Evolutionary conservation across 2,113 vertebrate species (phyloP), one percentile per base, ranked within the genome.

Genomic region (Elephas maximus): DNA sequence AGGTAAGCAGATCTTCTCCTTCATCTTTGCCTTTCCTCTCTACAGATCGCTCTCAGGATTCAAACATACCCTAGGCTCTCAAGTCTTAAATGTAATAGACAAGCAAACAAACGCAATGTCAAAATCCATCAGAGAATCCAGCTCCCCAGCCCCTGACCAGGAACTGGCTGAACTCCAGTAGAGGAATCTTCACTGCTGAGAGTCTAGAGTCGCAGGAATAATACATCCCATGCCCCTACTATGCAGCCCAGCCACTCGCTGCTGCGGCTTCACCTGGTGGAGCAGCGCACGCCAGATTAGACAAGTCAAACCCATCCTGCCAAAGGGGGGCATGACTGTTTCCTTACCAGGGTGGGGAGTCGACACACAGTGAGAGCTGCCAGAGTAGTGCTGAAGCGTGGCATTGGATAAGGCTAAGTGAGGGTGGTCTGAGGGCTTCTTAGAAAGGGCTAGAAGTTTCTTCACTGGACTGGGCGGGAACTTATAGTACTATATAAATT

Each of bases 181-280:
- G n/a, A 53, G 69, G 37, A 23, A n/a, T 33, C 15, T 26, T 78
- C 18, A 10, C 37, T 30, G 17, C 37, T 33, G 37, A 30, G 51
- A 21, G 4, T 65, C 9, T 6, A 23, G 45, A 60, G 53, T 48
- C 23, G 6, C 18, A 15, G 1, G 14, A 69, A 57, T 5, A 74
- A 1, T 1, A 3, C 5, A 0, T 1, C 20, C 48, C 9, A 23
- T 74, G 53, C 14, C 8, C 3, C 51, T 18, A 2, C 10, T 14
- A 5, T 0, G 3, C 14, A 12, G 9, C 3, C 21, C 28, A 74
- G 41, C 18, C 57, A 41, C 26, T 3, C 45, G 33, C 18, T 4
- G 12, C 24, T 11, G 14, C 10, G 14, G 24, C 60, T 37, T 23
- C 53, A 44, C 33, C 21, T 53, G 73, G 53, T 23, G 18, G 81